Base-by-base conservation (phyloP, 2,113 vertebrate genomes). In the Melanostigma gelatinosum region DNA sequence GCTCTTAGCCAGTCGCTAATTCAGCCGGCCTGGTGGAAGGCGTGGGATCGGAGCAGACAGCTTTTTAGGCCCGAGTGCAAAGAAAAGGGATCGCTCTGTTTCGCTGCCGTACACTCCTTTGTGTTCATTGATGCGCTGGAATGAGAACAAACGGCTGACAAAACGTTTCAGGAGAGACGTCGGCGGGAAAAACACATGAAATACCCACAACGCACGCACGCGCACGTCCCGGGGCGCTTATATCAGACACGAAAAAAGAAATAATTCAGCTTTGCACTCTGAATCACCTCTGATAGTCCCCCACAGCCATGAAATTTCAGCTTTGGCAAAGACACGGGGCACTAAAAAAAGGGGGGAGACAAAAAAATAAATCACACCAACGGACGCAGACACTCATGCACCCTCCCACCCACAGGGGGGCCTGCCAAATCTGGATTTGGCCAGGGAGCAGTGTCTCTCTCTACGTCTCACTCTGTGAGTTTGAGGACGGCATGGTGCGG, bases 251-350 rank as follows among this genome's bases (percentile, higher is more conserved):
- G 12, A 29, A 81, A 88, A 88, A 86, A 82, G 84, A 90, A 84
- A 92, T 88, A 88, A 92, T 90, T 89, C 87, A 85, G 88, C 78
- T 74, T n/a, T 90, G 91, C 89, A 91, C 92, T 92, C 84, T 20
- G 80, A 88, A 84, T 92, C 88, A 93, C 91, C 92, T 85, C 90
- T 76, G 83, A 86, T 82, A 76, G 88, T 88, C 85, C 63, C 82
- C 57, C 54, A 8, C 10, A 82, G 71, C 89, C 90, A 79, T 92
- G 91, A 92, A 92, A 93, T 92, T 85, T 85, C 86, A 81, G 86
- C 90, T 91, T 91, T 92, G 84, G 87, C 82, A 87, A 86, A 83
- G 74, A 68, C 20, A 48, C 68, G n/a, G 62, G 73, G 50, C 55
- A 62, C 78, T 61, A 69, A 79, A 82, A 68, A 57, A 57, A 11